Evolutionary conservation across 2,113 vertebrate genomes (phyloP), one percentile per base, ranked within the genome.

Genomic region (Bombycilla garrulus): DNA sequence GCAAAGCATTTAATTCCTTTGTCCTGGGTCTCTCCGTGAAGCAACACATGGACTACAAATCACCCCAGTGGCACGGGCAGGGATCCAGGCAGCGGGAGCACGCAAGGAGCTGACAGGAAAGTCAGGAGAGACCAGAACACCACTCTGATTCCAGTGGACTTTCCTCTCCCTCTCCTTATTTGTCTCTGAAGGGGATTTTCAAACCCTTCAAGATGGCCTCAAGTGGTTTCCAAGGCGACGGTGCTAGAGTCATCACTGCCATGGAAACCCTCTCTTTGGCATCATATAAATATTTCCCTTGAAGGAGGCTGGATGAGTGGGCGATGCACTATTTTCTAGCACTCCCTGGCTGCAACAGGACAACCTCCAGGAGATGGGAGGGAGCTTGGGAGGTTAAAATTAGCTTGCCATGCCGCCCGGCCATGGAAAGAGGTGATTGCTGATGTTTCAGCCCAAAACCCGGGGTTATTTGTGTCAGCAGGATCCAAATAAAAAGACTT

Each of bases 271-370:
- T 97, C 93, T 97, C 94, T 87, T 96, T 97, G 97, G 98, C 96
- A 97, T 97, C 96, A 98, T 96, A 98, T 96, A 98, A 98, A 98
- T 97, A 98, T 98, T 98, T 98, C 97, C 95, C 97, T 97, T 97
- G 95, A 97, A 97, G 95, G 92, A 98, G 97, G 89, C 65, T 66
- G 93, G 90, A 96, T 97, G 97, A 97, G 98, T 97, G 97, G 97
- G 97, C 56, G 89, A 98, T 94, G 96, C 97, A 97, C 97, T 98
- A 97, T 98, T 98, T 98, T 98, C 96, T 97, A 94, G 95, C 51
- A 89, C 82, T 97, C 80, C 79, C 47, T 80, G 96, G 91, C 96
- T 95, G 94, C 84, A 88, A 88, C 73, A 82, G 92, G 92, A 94
- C 95, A 95, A 95, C 86, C 92, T 93, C 67, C 78, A 91, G 88